Conservation (phyloP, 2,113 vertebrate genomes). For the Barnardius zonarius region DNA sequence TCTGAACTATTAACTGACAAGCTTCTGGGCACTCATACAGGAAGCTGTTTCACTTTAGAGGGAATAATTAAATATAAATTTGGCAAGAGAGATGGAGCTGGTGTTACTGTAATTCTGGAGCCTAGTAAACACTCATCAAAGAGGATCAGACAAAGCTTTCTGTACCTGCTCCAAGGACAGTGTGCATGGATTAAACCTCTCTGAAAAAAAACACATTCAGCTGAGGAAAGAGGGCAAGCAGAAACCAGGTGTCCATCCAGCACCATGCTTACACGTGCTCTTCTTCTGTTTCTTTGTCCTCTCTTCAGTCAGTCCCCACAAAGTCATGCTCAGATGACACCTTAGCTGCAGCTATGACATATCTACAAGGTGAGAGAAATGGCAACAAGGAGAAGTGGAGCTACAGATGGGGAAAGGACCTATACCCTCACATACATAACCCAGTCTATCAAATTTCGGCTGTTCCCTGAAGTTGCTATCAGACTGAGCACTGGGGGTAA, state of each 20-base stretch:
- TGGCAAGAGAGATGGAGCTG: neutral
- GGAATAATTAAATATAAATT: constrained; percentile 36
- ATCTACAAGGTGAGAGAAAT: neutral
- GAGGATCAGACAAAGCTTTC: neutral
- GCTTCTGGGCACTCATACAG: constrained; percentile 30
- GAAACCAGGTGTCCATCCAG: neutral
- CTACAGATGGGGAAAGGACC: neutral
- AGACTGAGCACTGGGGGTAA: neutral
- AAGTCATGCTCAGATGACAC: neutral
- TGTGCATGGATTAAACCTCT: neutral
- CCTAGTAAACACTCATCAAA: neutral
- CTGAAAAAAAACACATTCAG: neutral
- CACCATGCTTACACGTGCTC: neutral
- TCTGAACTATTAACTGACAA: constrained; percentile 8
- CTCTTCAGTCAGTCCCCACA: neutral
- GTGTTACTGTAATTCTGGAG: neutral
- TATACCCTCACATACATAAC: neutral
- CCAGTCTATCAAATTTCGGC: neutral
- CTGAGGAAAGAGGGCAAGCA: neutral
- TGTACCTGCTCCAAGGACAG: neutral
- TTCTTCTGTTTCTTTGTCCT: neutral
- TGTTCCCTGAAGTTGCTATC: neutral
- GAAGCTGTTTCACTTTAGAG: constrained; percentile 28
- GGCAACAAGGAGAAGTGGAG: neutral
- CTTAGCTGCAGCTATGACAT: neutral